phyloP scores from a whole-genome alignment of 1,140 invertebrate genomes.

The Triops cancriformis region DNA sequence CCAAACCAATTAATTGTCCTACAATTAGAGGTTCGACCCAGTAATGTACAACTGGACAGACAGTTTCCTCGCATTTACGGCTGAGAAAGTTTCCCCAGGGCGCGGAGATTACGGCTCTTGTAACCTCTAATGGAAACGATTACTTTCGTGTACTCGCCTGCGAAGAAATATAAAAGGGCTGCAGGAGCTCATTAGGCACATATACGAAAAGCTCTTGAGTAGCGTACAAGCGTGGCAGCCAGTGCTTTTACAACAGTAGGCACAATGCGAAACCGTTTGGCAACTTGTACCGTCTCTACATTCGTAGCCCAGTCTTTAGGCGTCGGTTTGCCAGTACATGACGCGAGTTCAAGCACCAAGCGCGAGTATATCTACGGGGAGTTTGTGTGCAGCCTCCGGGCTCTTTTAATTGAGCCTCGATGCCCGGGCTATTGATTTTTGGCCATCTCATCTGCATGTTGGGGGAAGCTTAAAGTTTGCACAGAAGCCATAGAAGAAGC shows the following conservation, averaged over 20 bases:
- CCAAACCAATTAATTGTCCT: not conserved
- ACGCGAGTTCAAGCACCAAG: not conserved
- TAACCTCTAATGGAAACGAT: not conserved
- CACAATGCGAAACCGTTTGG: no score
- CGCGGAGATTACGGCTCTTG: not conserved
- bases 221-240: no score
- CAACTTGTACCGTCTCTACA: no score
- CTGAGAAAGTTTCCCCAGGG: not conserved
- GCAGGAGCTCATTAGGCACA: no score
- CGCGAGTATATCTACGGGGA: not conserved
- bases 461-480: slow-evolving; percentile 3
- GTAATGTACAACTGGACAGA: not conserved
- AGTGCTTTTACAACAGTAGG: no score
- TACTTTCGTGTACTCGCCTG: no score
- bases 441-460: slow-evolving; percentile 12
- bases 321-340: not conserved
- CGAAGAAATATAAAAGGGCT: no score
- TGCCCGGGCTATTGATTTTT: slow-evolving; percentile 10
- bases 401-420: slow-evolving; percentile 4
- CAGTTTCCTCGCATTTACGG: not conserved
- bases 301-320: not conserved
- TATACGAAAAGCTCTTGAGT: no score
- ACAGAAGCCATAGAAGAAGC: slow-evolving; percentile 5
- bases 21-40: not conserved
- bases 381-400: slow-evolving; percentile 11